Percentiles rank a stretch among this genome's conserved stretches.
phyloP scores from a whole-genome alignment of 2,113 vertebrate genomes.

The Hydropotes inermis region DNA sequence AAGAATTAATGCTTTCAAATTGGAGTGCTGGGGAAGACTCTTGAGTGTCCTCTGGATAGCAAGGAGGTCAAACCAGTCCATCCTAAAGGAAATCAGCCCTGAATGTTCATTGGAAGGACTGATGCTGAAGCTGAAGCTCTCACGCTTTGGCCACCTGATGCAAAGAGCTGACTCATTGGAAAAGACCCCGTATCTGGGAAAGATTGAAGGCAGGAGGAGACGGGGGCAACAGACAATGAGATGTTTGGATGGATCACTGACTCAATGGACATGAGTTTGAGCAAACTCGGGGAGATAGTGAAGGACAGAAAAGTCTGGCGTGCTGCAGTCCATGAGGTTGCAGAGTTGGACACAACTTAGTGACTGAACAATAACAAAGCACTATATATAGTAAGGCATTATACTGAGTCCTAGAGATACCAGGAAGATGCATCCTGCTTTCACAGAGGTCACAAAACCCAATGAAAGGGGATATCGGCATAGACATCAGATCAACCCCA shows the following conservation, averaged over 20 bases:
- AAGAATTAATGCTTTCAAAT: background rate
- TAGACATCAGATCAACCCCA: background rate
- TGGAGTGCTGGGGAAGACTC: background rate
- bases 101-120: background rate
- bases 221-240: background rate
- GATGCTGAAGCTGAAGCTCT: background rate
- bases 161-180: background rate
- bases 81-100: background rate
- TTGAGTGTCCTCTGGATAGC: background rate
- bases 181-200: background rate
- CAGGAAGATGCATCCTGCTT: background rate
- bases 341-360: background rate
- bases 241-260: background rate
- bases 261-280: background rate
- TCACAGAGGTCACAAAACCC: background rate
- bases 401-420: background rate
- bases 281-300: background rate
- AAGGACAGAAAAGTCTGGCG: background rate
- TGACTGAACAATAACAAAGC: background rate
- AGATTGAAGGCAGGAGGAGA: background rate
- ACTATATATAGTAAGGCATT: background rate
- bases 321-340: background rate
- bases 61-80: background rate
- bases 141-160: background rate
- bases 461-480: background rate